Percentiles rank a stretch among this genome's conserved stretches.
Evolutionary conservation across 2,113 vertebrate genomes (phyloP).

Genomic region (Prunella himalayana): DNA sequence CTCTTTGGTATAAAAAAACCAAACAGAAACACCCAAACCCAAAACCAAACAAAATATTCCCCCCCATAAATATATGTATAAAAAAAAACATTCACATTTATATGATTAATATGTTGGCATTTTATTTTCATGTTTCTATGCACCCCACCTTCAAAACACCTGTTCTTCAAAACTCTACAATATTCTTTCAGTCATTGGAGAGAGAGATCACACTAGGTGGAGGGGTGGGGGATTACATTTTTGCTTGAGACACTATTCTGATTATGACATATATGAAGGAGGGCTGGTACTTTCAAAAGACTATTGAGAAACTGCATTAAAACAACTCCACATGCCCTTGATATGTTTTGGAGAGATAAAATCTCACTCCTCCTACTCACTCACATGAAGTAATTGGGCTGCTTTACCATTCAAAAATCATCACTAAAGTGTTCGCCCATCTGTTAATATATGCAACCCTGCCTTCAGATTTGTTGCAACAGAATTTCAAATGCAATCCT

Average conservation of each 20-base stretch:
- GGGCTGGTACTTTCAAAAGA: background rate
- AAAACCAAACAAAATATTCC: background rate
- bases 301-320: conserved; percentile 16
- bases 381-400: background rate
- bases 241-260: background rate
- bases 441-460: background rate
- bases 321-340: background rate
- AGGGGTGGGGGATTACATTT: background rate
- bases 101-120: background rate
- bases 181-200: background rate
- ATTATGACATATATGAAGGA: background rate
- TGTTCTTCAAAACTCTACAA: background rate
- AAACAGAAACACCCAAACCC: background rate
- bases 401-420: background rate
- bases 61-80: rapidly evolving
- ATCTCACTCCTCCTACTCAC: background rate
- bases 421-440: background rate
- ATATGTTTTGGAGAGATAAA: background rate
- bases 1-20: background rate
- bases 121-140: background rate
- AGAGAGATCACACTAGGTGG: background rate
- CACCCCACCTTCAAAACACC: background rate
- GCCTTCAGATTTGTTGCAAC: background rate
- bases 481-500: background rate
- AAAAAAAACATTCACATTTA: background rate